phyloP scores from a whole-genome alignment of 2,797 vertebrate species.

The Falco novaeseelandiae region DNA sequence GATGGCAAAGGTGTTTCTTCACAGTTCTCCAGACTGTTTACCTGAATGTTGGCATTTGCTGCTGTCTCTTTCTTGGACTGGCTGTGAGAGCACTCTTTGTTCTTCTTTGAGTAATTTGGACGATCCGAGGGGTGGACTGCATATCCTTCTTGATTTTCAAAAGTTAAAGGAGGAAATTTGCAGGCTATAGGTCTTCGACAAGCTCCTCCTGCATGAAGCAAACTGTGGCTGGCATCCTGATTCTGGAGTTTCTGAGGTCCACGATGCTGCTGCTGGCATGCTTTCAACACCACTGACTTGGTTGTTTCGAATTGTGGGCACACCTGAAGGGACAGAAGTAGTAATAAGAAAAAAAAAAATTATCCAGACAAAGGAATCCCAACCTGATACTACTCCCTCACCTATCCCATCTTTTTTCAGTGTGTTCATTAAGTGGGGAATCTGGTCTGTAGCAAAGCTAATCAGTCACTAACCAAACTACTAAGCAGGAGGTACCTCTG shows the following conservation, averaged over 20 bases:
- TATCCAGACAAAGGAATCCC: not conserved
- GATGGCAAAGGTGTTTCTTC: not conserved
- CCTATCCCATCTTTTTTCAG: not conserved
- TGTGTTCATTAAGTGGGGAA: not conserved
- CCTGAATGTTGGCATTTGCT: not conserved
- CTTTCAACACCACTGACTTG: slow-evolving; percentile 5
- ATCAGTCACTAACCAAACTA: not conserved
- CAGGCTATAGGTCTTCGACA: slow-evolving; percentile 64
- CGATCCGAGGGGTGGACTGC: accelerated
- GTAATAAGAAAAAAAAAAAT: not conserved
- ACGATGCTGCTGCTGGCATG: slow-evolving; percentile 36
- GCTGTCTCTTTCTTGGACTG: not conserved
- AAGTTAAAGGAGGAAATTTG: slow-evolving; percentile 83
- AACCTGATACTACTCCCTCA: not conserved
- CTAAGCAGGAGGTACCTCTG: not conserved
- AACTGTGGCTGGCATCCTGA: slow-evolving; percentile 41
- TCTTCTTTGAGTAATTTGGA: accelerated
- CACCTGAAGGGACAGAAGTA: slow-evolving; percentile 75
- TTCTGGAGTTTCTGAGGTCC: slow-evolving; percentile 52
- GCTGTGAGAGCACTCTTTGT: not conserved
- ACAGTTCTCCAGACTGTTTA: not conserved
- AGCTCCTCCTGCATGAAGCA: not conserved
- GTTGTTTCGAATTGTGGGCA: slow-evolving; percentile 84
- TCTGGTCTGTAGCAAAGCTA: not conserved
- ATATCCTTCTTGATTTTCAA: slow-evolving; percentile 58